These are phyloP conservation scores for Pediacus dermestoides DNA, from an alignment of 2,888 invertebrate species.

Conservation along the genomic window DNA sequence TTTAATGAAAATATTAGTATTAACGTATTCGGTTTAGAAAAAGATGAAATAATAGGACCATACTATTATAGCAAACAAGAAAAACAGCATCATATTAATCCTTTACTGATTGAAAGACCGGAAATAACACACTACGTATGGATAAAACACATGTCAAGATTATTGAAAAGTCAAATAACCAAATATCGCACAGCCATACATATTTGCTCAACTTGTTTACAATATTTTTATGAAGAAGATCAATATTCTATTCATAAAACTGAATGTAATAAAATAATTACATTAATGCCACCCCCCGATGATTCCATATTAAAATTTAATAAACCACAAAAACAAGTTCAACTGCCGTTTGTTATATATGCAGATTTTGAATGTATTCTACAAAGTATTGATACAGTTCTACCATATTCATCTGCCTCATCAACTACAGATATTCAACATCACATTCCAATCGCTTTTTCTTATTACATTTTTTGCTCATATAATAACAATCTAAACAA, in stretches of 20 bases:
- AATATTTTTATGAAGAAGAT: constrained; percentile 6
- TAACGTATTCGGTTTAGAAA: constrained; percentile 16
- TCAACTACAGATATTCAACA: no score
- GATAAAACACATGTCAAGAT: constrained; percentile 18
- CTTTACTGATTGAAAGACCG: constrained; percentile 12
- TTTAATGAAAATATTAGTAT: constrained; percentile 25
- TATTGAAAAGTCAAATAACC: constrained; percentile 16
- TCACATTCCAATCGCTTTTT: no score
- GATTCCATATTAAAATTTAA: constrained; percentile 9
- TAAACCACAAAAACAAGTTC: no score
- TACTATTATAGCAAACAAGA: constrained; percentile 13
- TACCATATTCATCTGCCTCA: no score
- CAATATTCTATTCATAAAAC: constrained; percentile 9
- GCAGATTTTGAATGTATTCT: no score
- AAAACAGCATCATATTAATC: constrained; percentile 17
- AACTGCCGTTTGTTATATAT: no score
- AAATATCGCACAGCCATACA: constrained; percentile 11
- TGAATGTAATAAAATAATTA: constrained; percentile 13
- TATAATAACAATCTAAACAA: no score
- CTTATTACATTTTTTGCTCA: no score
- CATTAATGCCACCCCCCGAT: constrained; percentile 10
- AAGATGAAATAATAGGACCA: constrained; percentile 13
- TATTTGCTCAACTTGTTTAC: constrained; percentile 18
- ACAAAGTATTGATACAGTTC: no score
- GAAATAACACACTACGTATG: constrained; percentile 21